Conservation (phyloP, 1,140 invertebrate species). For the Brachionus rubens region DNA sequence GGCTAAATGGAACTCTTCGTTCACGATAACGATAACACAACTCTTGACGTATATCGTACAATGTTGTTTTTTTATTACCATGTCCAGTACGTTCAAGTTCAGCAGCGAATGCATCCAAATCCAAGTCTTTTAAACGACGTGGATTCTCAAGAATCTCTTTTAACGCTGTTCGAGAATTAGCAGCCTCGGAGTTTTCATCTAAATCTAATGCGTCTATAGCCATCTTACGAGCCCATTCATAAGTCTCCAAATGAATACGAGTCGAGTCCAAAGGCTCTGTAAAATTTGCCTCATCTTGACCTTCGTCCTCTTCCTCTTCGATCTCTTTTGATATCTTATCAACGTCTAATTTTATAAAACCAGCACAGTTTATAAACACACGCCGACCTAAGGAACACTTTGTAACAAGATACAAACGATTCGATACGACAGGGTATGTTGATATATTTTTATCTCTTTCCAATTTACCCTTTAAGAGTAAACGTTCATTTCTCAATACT, state of each 20-base stretch:
- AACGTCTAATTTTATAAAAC: constrained; percentile 97
- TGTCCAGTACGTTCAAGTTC: constrained; percentile 85
- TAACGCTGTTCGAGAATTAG: constrained; percentile 89
- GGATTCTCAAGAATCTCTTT: constrained; percentile 93
- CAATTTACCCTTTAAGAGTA: not conserved
- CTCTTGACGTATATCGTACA: constrained; percentile 95
- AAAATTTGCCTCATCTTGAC: constrained; percentile 67
- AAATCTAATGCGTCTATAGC: constrained; percentile 97
- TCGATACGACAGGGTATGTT: constrained; percentile 20
- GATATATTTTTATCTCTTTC: not conserved
- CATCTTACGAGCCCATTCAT: constrained; percentile 99
- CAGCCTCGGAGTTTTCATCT: constrained; percentile 73
- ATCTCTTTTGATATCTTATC: constrained; percentile 78
- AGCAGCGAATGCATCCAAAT: constrained; percentile 96
- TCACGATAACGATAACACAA: constrained; percentile 93
- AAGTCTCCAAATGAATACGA: constrained; percentile 95
- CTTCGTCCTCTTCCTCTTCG: constrained; percentile 51
- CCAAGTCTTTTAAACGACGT: constrained; percentile 88
- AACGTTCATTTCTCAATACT: not conserved
- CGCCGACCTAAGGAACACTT: constrained; percentile 1
- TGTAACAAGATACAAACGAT: constrained; percentile 55
- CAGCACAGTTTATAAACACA: constrained; percentile 97
- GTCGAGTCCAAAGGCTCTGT: constrained; percentile 95
- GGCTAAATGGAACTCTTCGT: constrained; percentile 73
- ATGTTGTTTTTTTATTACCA: constrained; percentile 91